phyloP scores from a whole-genome alignment of 1,140 invertebrate genomes.

The Samia ricini region DNA sequence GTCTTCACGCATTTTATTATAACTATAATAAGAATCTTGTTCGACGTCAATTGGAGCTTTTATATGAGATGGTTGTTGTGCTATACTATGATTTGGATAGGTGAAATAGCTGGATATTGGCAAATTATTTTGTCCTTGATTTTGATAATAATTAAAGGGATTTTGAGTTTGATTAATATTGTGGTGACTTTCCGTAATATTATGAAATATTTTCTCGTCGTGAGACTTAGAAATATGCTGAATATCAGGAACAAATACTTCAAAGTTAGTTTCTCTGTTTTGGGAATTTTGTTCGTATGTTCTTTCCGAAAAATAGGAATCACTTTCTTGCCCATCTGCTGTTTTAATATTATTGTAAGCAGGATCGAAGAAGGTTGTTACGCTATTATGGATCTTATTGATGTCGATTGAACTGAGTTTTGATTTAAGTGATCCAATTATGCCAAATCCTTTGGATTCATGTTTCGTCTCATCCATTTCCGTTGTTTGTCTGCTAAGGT shows the following conservation, averaged over 20 bases:
- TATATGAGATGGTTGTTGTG: neutral
- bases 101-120: neutral
- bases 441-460: constrained; percentile 54
- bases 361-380: constrained; percentile 73
- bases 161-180: constrained; percentile 9
- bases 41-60: neutral
- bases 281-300: constrained; percentile 8
- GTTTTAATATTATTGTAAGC: constrained; percentile 56
- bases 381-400: constrained; percentile 69
- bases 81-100: neutral
- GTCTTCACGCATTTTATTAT: neutral
- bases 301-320: constrained; percentile 12
- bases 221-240: neutral
- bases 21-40: neutral
- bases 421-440: constrained; percentile 68
- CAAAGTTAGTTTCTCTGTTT: constrained; percentile 28
- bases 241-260: constrained; percentile 29
- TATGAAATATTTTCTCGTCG: neutral
- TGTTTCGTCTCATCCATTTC: constrained; percentile 41
- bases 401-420: constrained; percentile 67
- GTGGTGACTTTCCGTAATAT: neutral
- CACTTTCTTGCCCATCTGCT: constrained; percentile 13
- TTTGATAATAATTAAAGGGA: constrained; percentile 3
- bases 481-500: constrained; percentile 55
- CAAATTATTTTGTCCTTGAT: neutral